These are phyloP conservation scores for Acronicta psi DNA, from an alignment of 2,888 invertebrate species.

Conservation along the genomic window DNA sequence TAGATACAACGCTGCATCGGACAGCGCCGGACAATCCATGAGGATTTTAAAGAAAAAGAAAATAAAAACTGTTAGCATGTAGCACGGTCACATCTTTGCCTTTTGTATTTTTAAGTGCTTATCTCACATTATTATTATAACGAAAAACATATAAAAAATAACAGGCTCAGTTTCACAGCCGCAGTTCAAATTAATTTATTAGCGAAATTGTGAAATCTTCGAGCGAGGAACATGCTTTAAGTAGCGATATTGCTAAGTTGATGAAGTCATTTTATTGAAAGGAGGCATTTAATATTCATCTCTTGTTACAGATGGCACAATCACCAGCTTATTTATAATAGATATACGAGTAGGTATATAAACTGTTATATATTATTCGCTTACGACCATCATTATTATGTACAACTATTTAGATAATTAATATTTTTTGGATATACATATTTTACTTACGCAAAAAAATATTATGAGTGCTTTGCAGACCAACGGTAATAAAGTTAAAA, in stretches of 20 bases:
- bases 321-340: constrained; percentile 24
- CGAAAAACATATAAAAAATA: constrained; percentile 2
- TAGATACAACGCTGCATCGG: too few relatives aligned
- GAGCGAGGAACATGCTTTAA: constrained; percentile 30
- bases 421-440: too few relatives aligned
- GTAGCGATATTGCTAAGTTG: constrained; percentile 34
- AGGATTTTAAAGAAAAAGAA: too few relatives aligned
- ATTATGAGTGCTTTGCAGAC: too few relatives aligned
- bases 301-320: constrained; percentile 40
- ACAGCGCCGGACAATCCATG: too few relatives aligned
- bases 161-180: constrained; percentile 27
- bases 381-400: too few relatives aligned
- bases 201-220: constrained; percentile 60
- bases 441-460: too few relatives aligned
- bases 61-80: too few relatives aligned
- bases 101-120: too few relatives aligned
- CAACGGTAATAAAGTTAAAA: too few relatives aligned
- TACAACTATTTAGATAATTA: too few relatives aligned
- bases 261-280: constrained; percentile 54
- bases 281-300: constrained; percentile 48
- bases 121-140: neutral
- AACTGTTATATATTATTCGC: constrained; percentile 24
- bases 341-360: constrained; percentile 6
- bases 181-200: constrained; percentile 51
- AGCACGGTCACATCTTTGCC: too few relatives aligned